Conservation (phyloP, 2,797 vertebrate species). For the Notamacropus eugenii region DNA sequence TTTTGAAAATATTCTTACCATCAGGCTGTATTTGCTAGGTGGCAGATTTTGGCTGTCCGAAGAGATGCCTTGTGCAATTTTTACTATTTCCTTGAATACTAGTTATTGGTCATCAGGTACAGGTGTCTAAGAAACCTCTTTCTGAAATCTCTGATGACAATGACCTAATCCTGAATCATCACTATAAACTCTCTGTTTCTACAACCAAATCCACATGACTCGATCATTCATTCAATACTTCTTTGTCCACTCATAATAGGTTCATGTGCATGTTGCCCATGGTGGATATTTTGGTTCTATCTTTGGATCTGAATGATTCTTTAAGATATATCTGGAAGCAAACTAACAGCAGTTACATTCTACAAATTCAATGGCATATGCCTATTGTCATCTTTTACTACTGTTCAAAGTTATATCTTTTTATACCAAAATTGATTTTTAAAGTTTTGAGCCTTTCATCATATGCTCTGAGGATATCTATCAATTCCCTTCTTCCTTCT, state of each 20-base stretch:
- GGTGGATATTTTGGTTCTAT: neutral
- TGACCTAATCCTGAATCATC: neutral
- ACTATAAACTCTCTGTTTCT: neutral
- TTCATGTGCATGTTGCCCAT: neutral
- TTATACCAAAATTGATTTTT: neutral
- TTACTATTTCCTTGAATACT: neutral
- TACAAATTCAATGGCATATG: neutral
- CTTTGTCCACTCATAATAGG: neutral
- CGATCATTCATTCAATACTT: neutral
- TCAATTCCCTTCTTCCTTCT: neutral
- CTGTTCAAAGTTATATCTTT: neutral
- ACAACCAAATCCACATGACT: neutral
- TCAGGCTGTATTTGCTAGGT: neutral
- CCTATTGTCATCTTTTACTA: neutral
- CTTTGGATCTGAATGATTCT: neutral
- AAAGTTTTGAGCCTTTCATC: neutral
- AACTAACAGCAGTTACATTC: neutral
- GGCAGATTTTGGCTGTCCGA: neutral
- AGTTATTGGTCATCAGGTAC: neutral
- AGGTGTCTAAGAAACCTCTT: neutral
- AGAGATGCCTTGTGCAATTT: neutral
- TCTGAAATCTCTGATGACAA: neutral
- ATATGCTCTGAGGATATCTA: neutral
- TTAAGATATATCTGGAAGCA: neutral
- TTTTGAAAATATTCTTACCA: neutral